Base-by-base conservation (phyloP, 2,113 vertebrate species). In the Tringa solitaria region DNA sequence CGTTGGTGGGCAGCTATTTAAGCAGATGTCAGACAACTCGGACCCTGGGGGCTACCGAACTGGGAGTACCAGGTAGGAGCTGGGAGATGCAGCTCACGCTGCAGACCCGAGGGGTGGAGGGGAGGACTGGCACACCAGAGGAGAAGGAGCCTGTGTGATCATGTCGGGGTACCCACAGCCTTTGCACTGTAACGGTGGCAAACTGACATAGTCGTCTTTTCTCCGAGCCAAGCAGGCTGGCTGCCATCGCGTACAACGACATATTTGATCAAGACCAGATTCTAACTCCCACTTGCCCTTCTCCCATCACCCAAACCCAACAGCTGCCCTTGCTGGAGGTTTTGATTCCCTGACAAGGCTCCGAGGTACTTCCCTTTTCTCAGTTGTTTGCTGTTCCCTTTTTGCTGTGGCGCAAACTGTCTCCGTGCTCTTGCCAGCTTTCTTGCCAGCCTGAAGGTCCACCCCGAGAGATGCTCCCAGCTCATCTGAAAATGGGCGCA, bases 31-130 rank as follows among this genome's bases (percentile, higher is more conserved):
- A 73, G 72, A 46, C 59, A 83, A 5, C 59, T 45, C 3, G 5
- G 56, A 64, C 61, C 24, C 46, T 54, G 32, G 37, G 61, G 79
- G 81, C 68, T 82, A 17, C 76, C 3, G 14, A 28, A 70, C 72
- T 46, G 63, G 79, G 69, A 81, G 16, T 21, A 59, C 23, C 81
- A 91, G 86, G 94, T 81, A 90, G 95, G 92, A 87, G 69, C 64
- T 81, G 83, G 72, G 82, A 88, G 45, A 28, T 23, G 24, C 39
- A 78, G 50, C 35, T 81, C 48, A 19, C 0, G 0, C 74, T 87
- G 95, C 75, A 74, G 63, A 61, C 1, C 22, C 1, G 0, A 57
- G 56, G 63, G 78, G 10, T 37, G 63, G 30, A 67, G 75, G 85
- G 79, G 30, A 75, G 76, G 56, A 10, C 21, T 68, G 76, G 51